phyloP scores from a whole-genome alignment of 1,140 invertebrate genomes.

The Drosophila oshimai region DNA sequence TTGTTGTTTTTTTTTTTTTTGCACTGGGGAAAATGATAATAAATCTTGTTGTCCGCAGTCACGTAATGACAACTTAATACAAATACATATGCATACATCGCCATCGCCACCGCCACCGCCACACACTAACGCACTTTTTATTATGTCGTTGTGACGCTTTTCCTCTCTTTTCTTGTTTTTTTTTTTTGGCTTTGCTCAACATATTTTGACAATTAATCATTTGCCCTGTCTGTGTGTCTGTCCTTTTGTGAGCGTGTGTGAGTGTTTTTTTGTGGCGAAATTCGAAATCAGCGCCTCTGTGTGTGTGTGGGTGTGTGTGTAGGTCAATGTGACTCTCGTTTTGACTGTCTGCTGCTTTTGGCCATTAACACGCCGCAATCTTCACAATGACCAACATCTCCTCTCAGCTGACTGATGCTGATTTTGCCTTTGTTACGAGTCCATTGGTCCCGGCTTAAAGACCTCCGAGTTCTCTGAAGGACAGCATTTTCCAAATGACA shows the following conservation, averaged over 20 bases:
- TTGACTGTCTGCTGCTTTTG: constrained; percentile 34
- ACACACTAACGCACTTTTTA: constrained; percentile 67
- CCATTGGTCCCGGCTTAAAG: constrained; percentile 39
- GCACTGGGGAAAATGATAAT: constrained; percentile 81
- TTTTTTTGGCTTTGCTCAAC: constrained; percentile 51
- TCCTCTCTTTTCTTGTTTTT: background rate
- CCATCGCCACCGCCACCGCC: too few species aligned
- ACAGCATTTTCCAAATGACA: background rate
- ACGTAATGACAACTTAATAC: constrained; percentile 83
- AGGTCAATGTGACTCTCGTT: constrained; percentile 67
- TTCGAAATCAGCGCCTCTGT: constrained; percentile 44
- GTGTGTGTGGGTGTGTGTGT: constrained; percentile 69
- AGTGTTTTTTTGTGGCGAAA: constrained; percentile 21
- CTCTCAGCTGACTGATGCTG: too few species aligned
- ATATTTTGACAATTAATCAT: constrained; percentile 82
- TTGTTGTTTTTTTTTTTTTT: too few species aligned
- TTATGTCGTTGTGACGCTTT: constrained; percentile 64
- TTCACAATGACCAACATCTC: constrained; percentile 42
- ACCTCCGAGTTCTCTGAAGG: background rate
- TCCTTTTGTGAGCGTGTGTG: background rate
- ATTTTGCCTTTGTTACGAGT: constrained; percentile 31
- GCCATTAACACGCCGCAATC: constrained; percentile 55
- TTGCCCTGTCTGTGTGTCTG: constrained; percentile 27
- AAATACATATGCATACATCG: constrained; percentile 73
- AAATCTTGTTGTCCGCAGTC: constrained; percentile 82